Base-by-base conservation (phyloP, 2,888 invertebrate species). In the Catocala fraxini region DNA sequence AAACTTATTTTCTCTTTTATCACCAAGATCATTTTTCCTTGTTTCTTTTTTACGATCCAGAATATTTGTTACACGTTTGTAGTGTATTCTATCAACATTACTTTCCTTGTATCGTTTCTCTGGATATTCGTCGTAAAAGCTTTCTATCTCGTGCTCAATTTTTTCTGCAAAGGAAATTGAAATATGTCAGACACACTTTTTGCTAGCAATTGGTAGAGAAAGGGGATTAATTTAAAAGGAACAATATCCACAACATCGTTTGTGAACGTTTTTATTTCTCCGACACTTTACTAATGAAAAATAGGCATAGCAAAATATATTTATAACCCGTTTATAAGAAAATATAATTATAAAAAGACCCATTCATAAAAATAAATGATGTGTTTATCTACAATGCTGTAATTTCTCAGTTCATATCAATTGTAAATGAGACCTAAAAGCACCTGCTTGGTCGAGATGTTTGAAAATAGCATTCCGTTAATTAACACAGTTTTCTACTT, bases 71-170 rank as follows among this genome's bases (percentile, higher is more conserved):
- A 79, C 71, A 77, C 82, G 73, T 81, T 83, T 82, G 75, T 82
- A 75, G 68, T 79, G 73, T 78, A 79, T 82, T 75, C 75, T 83
- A 70, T 84, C 80, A 70, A 79, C 68, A 81, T 84, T 82, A 68
- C 85, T 82, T 59, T 73, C 79, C 59, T 80, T 82, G 64, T 83
- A 75, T 73, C 77, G 76, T 63, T 85, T 84, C 43, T 87, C 83
- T 53, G 89, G 83, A 75, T 91, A 89, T 66, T 91, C 90, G 61
- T 88, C 87, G 73, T 93, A 91, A 81, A 88, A 90, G 56, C 80
- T 84, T 74, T 89, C 87, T 70, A 92, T 87, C 73, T 92, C 91
- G 60, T 84, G 81, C 70, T 91, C 88, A 68, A 93, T 84, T 80
- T 88, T 90, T 80, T 91, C 92, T 91, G 90, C 48, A 85, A 88